Evolutionary conservation across 2,113 vertebrate genomes (phyloP), one percentile per base, ranked within the genome.

Genomic region (Odocoileus virginianus): DNA sequence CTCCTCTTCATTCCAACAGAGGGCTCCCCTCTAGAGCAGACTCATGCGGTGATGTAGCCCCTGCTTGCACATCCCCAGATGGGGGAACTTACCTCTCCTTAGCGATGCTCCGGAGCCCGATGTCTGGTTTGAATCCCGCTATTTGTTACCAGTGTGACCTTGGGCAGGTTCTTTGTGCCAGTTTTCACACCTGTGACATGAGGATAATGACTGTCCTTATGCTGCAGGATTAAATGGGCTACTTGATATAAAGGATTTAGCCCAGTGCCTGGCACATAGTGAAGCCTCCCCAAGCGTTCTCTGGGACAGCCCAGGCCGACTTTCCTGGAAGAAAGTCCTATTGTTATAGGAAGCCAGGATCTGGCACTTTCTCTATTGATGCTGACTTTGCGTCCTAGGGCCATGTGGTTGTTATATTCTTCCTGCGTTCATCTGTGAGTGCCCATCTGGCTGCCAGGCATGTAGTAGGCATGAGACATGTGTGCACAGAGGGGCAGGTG

Each of bases 381-480:
- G 19, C 61, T 6, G 6, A 25, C 61, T 79, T 76, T 57, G 47
- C 50, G 9, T 78, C 57, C 50, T 11, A 3, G 30, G 50, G 54
- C 47, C 28, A 11, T 1, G 7, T 6, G 28, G 81, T 43, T 28
- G 88, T 43, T 93, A 43, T 43, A 27, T 25, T 25, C 30, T 45
- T 47, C 19, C 64, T 94, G 87, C 50, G 4, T 50, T n/a, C 55
- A 16, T 82, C 57, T 33, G 15, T 3, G 36, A 84, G 36, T 12
- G 17, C 30, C 92, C 40, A 1, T n/a, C 1, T 1, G 43, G 43
- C 82, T 55, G 43, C 50, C 60, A 47, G 58, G 33, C 27, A 1
- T 28, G 2, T 4, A 9, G 50, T 40, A 47, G 58, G 27, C 0
- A 1, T 28, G 17, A 85, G 45, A 5, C 2, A 0, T n/a, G 57